phyloP scores from a whole-genome alignment of 2,888 invertebrate species.

The Pristionchus arcanus region DNA sequence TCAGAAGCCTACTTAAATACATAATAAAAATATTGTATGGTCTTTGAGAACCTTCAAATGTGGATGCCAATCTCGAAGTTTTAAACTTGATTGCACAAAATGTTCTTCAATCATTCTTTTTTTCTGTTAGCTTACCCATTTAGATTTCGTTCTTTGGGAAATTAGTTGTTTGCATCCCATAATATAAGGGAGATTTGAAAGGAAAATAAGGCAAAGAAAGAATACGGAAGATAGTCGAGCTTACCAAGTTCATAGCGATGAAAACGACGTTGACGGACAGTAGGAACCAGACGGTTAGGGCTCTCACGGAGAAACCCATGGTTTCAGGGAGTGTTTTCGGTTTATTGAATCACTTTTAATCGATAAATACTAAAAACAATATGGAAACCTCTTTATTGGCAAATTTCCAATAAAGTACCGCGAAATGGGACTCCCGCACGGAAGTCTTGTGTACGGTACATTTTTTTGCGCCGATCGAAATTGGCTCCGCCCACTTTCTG shows the following conservation, averaged over 20 bases:
- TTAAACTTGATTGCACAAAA: no score
- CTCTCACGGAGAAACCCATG: conserved; percentile 36
- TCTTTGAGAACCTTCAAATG: no score
- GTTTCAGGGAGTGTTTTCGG: background rate
- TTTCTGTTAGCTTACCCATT: no score
- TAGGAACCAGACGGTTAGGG: background rate
- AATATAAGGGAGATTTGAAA: background rate
- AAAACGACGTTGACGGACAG: background rate
- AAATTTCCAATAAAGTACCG: background rate
- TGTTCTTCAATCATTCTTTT: no score
- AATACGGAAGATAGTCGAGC: background rate
- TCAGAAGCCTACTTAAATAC: no score
- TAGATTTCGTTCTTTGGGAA: no score
- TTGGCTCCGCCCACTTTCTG: background rate
- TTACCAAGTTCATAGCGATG: background rate
- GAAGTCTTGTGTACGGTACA: background rate
- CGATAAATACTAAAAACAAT: background rate
- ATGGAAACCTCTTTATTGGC: background rate
- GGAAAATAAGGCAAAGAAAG: background rate
- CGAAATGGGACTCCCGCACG: background rate
- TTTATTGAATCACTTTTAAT: background rate
- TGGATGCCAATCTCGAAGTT: no score
- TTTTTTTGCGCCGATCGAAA: background rate
- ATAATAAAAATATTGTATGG: no score
- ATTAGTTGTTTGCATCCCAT: background rate